Percentiles rank a stretch among this genome's conserved stretches.
phyloP scores from a whole-genome alignment of 2,797 vertebrate genomes.

The Chaetodon trifasciatus region DNA sequence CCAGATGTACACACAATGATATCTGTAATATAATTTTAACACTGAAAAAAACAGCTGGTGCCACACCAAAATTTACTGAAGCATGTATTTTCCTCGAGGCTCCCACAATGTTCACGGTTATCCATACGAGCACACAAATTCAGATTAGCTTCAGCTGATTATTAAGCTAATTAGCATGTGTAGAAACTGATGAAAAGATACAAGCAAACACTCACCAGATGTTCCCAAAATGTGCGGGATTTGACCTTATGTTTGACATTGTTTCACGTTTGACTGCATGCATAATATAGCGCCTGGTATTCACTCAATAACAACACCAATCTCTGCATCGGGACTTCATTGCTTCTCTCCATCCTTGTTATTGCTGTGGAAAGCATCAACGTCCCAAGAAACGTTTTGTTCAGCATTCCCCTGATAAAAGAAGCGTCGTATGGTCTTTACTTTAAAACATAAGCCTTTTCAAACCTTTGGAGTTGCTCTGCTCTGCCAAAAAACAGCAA shows the following conservation, averaged over 20 bases:
- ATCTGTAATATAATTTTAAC: neutral
- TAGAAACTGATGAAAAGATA: neutral
- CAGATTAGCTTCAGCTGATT: neutral
- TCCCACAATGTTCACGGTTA: neutral
- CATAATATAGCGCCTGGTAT: neutral
- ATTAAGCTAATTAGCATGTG: slow-evolving; percentile 1
- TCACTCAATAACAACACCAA: neutral
- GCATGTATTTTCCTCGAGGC: neutral
- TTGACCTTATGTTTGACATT: slow-evolving; percentile 1
- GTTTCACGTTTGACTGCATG: neutral
- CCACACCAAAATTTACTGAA: neutral
- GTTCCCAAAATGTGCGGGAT: neutral
- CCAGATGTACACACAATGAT: neutral
- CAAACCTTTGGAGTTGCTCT: neutral
- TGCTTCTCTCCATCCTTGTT: neutral
- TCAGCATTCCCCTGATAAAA: neutral
- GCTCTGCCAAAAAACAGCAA: neutral
- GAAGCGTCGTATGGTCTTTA: neutral
- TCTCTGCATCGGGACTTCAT: neutral
- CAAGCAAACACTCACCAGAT: slow-evolving; percentile 8
- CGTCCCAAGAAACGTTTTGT: slow-evolving; percentile 9
- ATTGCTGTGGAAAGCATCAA: neutral
- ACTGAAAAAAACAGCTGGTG: slow-evolving; percentile 2
- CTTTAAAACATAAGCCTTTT: neutral
- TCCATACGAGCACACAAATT: neutral